A percentile compares a stretch with the other conserved stretches of the same genome.
phyloP scores from a whole-genome alignment of 2,113 vertebrate species.

The Carassius gibelio region DNA sequence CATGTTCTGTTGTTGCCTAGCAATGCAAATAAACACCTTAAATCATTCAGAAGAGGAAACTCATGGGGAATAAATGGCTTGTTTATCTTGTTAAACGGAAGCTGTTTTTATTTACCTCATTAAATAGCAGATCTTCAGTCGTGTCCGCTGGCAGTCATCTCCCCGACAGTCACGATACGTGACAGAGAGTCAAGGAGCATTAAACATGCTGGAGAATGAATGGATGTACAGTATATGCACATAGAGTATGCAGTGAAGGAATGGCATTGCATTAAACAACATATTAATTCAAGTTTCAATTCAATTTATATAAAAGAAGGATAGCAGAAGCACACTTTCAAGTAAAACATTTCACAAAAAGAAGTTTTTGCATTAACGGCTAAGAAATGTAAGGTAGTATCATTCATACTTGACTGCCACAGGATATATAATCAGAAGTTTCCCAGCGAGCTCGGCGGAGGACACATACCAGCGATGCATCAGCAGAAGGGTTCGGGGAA shows the following conservation, averaged over 20 bases:
- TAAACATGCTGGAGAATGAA: conserved; percentile 13
- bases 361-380: not conserved
- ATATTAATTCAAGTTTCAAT: not conserved
- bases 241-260: not conserved
- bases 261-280: not conserved
- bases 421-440: conserved; percentile 95
- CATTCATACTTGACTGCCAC: conserved; percentile 46
- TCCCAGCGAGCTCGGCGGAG: conserved; percentile 90
- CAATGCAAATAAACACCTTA: conserved; percentile 32
- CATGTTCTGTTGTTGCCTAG: conserved; percentile 32
- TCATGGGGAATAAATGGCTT: not conserved
- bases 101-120: conserved; percentile 84
- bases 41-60: not conserved
- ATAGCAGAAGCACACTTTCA: not conserved
- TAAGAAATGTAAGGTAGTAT: not conserved
- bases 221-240: conserved; percentile 1
- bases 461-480: conserved; percentile 97
- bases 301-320: not conserved
- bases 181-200: conserved; percentile 78
- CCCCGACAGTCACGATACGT: conserved; percentile 87
- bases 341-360: not conserved
- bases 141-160: conserved; percentile 78
- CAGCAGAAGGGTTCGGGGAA: conserved; percentile 91
- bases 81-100: not conserved
- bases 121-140: conserved; percentile 93